phyloP scores from a whole-genome alignment of 2,113 vertebrate species.

The Rhinichthys klamathensis region DNA sequence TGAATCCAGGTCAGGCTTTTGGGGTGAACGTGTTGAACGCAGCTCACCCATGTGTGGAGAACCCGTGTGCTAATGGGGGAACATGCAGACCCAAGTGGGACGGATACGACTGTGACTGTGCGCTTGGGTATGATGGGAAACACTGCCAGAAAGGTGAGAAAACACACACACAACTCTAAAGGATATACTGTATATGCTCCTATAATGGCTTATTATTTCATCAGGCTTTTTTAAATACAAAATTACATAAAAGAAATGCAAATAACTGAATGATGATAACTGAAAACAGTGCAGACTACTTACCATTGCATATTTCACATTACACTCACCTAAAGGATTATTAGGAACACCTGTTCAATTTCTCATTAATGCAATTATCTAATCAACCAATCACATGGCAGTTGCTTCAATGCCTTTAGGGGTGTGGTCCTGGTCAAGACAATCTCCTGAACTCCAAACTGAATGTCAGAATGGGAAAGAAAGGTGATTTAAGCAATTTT shows the following conservation, averaged over 20 bases:
- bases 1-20: conserved; percentile 78
- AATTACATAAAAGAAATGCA: neutral
- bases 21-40: conserved; percentile 89
- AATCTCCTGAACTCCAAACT: too few relatives aligned
- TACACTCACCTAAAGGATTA: too few relatives aligned
- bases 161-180: neutral
- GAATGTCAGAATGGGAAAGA: too few relatives aligned
- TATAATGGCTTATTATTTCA: too few relatives aligned
- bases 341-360: too few relatives aligned
- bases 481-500: too few relatives aligned
- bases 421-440: too few relatives aligned
- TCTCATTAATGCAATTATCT: too few relatives aligned
- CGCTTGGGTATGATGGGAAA: conserved; percentile 88
- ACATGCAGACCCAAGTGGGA: conserved; percentile 88
- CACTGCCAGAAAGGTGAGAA: conserved; percentile 93
- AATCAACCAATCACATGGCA: too few relatives aligned
- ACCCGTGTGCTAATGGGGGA: conserved; percentile 88
- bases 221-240: too few relatives aligned
- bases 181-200: too few relatives aligned
- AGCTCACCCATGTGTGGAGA: conserved; percentile 83
- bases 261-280: neutral
- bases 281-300: neutral
- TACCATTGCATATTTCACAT: neutral
- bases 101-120: conserved; percentile 91
- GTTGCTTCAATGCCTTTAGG: too few relatives aligned